phyloP scores from a whole-genome alignment of 1,140 invertebrate genomes.

The Apis mellifera region DNA sequence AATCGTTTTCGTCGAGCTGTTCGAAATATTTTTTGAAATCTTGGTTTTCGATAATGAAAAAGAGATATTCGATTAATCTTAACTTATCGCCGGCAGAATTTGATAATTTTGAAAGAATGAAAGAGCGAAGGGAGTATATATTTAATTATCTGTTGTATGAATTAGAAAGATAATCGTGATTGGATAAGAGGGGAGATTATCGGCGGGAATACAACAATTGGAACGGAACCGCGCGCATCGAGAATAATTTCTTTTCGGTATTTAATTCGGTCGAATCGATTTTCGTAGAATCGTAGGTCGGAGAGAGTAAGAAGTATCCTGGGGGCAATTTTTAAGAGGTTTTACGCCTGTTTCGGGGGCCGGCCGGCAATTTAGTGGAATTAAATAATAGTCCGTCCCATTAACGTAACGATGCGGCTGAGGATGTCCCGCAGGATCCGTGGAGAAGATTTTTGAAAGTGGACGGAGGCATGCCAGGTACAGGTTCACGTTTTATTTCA shows the following conservation, averaged over 20 bases:
- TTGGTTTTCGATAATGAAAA: too few relatives aligned
- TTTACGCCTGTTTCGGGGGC: slow-evolving; percentile 62
- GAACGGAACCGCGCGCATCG: neutral
- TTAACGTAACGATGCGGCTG: slow-evolving; percentile 63
- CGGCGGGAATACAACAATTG: slow-evolving; percentile 3
- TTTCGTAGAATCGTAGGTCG: slow-evolving; percentile 53
- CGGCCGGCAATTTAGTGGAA: slow-evolving; percentile 61
- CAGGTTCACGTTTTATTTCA: slow-evolving; percentile 67
- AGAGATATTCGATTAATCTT: too few relatives aligned
- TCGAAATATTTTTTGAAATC: too few relatives aligned
- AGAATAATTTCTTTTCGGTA: neutral
- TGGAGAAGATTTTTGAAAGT: slow-evolving; percentile 51
- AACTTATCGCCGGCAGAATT: too few relatives aligned
- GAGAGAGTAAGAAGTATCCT: slow-evolving; percentile 22
- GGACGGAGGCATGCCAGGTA: slow-evolving; percentile 62
- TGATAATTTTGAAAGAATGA: too few relatives aligned
- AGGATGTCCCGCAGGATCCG: slow-evolving; percentile 59
- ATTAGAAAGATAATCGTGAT: neutral
- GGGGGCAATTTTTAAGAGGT: slow-evolving; percentile 60
- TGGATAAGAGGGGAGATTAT: neutral
- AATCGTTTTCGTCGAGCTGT: too few relatives aligned
- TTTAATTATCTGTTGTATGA: neutral
- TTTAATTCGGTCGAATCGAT: slow-evolving; percentile 28
- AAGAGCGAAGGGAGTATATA: neutral
- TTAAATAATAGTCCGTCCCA: slow-evolving; percentile 69